A percentile compares a stretch with the other conserved stretches of the same genome.
Evolutionary conservation across 2,888 invertebrate genomes (phyloP).

Genomic region (Drosophila neotestacea): DNA sequence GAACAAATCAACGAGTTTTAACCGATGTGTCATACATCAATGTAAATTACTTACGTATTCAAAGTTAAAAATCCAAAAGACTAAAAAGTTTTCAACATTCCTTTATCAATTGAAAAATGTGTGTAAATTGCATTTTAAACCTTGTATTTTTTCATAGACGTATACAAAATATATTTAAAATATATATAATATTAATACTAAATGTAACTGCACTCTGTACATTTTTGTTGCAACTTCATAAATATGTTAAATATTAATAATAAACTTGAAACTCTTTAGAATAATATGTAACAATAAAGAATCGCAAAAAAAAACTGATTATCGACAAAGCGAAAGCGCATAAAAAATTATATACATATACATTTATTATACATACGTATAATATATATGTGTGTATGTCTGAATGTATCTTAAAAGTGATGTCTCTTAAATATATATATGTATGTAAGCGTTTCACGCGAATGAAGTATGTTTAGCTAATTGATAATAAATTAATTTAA

Average conservation of each 20-base stretch:
- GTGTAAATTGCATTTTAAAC: conserved; percentile 67
- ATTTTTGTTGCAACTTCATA: conserved; percentile 70
- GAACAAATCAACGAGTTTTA: conserved; percentile 12
- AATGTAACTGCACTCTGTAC: conserved; percentile 68
- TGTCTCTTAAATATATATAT: conserved; percentile 66
- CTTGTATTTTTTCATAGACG: conserved; percentile 44
- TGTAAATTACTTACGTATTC: conserved; percentile 54
- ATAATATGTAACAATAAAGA: conserved; percentile 49
- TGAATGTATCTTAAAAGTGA: conserved; percentile 63
- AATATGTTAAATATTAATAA: conserved; percentile 34
- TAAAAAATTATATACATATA: conserved; percentile 17
- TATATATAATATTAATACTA: conserved; percentile 40
- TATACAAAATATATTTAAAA: conserved; percentile 43
- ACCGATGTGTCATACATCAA: conserved; percentile 43
- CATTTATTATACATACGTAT: conserved; percentile 36
- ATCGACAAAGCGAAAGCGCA: conserved; percentile 20
- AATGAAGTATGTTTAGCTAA: conserved; percentile 68
- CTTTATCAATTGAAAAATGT: conserved; percentile 38
- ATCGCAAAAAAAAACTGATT: conserved; percentile 30
- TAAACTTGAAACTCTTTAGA: conserved; percentile 47
- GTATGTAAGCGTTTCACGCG: conserved; percentile 41
- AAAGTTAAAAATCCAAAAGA: conserved; percentile 65
- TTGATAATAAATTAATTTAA: conserved; percentile 59
- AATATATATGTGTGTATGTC: conserved; percentile 15
- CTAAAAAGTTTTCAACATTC: conserved; percentile 53